Base-by-base conservation (phyloP, 2,113 vertebrate genomes). In the Maccullochella peelii region DNA sequence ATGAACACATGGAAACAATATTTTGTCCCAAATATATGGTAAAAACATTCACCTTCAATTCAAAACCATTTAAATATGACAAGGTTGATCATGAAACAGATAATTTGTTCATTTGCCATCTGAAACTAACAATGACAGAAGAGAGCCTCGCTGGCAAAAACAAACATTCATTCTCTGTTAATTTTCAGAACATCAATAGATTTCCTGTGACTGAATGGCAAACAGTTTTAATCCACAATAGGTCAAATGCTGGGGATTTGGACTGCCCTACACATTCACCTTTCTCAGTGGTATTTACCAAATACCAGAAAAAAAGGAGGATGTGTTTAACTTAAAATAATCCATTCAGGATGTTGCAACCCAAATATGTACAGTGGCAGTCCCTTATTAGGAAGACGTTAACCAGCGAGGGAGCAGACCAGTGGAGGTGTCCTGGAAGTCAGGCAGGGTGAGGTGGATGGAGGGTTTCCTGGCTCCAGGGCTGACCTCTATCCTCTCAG, bases 341-440 rank as follows among this genome's bases (percentile, higher is more conserved):
- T 91, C 40, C 59, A 74, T 79, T 54, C 30, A n/a, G 40, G 16
- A 5, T 33, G 36, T 40, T 27, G 9, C 55, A 78, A 0, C 83
- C 49, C 58, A 72, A 83, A 85, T 66, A 66, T 86, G 61, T 55
- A 67, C 61, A 21, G 52, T n/a, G 44, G 49, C 57, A 33, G 30
- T 62, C 15, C 5, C 7, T 15, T 42, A 33, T 47, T 44, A 59
- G 15, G 36, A 49, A 55, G 20, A 55, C 12, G 55, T 76, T 7
- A 69, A 72, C 6, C 18, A 80, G 52, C 0, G 18, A 75, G 73
- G 36, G 81, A 82, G 50, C 96, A 95, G 87, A 99, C 98, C 96
- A 0, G 96, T 97, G 79, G 98, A 97, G 0, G 94, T 74, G 3
- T 99, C 98, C 7, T 97, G 97, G 88, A 97, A 97, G 83, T 99